Percentiles rank a stretch among this genome's conserved stretches.
phyloP scores from a whole-genome alignment of 2,888 invertebrate species.

The Drosophila rubida region DNA sequence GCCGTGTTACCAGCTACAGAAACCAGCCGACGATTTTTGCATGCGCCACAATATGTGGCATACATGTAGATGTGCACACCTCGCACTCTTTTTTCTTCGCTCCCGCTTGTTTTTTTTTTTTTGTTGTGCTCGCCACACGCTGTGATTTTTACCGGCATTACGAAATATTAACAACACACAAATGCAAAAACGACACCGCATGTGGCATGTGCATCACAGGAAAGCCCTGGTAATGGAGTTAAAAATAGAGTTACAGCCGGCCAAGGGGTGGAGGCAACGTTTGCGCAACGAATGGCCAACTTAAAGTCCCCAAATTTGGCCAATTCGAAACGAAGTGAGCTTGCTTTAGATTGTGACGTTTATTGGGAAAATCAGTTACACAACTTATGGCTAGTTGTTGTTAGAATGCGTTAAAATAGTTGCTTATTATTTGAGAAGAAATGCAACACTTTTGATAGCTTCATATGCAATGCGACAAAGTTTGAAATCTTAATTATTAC shows the following conservation, averaged over 20 bases:
- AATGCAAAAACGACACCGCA: slow-evolving; percentile 56
- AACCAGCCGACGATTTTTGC: slow-evolving; percentile 61
- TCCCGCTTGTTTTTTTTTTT: slow-evolving; percentile 10
- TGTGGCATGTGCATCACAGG: slow-evolving; percentile 47
- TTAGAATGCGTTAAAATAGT: no score
- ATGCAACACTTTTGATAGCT: no score
- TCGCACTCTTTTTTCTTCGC: slow-evolving; percentile 5
- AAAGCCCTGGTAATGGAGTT: slow-evolving; percentile 51
- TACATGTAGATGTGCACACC: not conserved
- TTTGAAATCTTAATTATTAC: no score
- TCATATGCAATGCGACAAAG: no score
- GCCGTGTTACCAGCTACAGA: slow-evolving; percentile 12
- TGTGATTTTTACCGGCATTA: slow-evolving; percentile 77
- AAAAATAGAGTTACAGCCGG: slow-evolving; percentile 33
- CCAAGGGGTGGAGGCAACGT: not conserved
- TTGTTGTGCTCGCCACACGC: slow-evolving; percentile 51
- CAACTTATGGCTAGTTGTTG: no score
- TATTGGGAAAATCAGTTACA: no score
- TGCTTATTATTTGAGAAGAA: no score
- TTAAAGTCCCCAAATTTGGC: slow-evolving; percentile 39
- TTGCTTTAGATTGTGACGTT: not conserved
- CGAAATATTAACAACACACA: slow-evolving; percentile 74
- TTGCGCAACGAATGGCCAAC: slow-evolving; percentile 41
- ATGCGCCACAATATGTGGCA: slow-evolving; percentile 27
- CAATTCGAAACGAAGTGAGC: not conserved